Evolutionary conservation across 1,140 invertebrate species (phyloP).

Genomic region (Bombus superbus): DNA sequence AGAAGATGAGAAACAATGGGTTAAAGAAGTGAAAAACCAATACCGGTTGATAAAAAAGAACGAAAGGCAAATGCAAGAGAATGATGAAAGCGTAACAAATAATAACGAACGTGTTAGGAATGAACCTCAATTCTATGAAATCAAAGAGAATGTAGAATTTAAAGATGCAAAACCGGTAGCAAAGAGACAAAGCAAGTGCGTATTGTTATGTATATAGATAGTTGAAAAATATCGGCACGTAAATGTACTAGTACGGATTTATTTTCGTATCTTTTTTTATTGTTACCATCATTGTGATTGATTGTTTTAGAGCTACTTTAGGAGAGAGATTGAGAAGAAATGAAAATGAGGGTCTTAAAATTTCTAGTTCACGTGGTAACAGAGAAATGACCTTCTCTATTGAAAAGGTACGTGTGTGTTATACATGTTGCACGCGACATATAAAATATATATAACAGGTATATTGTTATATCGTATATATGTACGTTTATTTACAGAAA

Average conservation of each 20-base stretch:
- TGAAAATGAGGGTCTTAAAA: conserved; percentile 83
- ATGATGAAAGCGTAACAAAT: conserved; percentile 73
- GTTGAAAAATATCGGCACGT: background rate
- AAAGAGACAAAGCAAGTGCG: conserved; percentile 83
- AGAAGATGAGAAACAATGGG: conserved; percentile 91
- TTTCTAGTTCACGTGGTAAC: conserved; percentile 86
- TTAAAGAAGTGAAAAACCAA: conserved; percentile 91
- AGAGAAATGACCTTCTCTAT: conserved; percentile 91
- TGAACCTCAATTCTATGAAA: conserved; percentile 86
- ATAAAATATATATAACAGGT: background rate
- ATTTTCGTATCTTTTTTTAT: conserved; percentile 33
- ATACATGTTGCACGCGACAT: background rate
- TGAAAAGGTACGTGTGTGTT: conserved; percentile 82
- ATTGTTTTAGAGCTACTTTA: conserved; percentile 85
- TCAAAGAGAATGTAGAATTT: conserved; percentile 86
- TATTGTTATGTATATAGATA: conserved; percentile 22
- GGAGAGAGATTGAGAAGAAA: conserved; percentile 87
- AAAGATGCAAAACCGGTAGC: conserved; percentile 80
- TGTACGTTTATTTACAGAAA: conserved; percentile 51
- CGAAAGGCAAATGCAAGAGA: conserved; percentile 78
- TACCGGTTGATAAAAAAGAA: conserved; percentile 84
- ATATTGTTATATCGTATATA: background rate
- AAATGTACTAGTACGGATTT: background rate
- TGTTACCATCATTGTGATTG: conserved; percentile 35
- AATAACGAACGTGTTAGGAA: conserved; percentile 57